Percentiles rank a stretch among this genome's conserved stretches.
phyloP scores from a whole-genome alignment of 2,888 invertebrate genomes.

The Sphaeridia pumilis region DNA sequence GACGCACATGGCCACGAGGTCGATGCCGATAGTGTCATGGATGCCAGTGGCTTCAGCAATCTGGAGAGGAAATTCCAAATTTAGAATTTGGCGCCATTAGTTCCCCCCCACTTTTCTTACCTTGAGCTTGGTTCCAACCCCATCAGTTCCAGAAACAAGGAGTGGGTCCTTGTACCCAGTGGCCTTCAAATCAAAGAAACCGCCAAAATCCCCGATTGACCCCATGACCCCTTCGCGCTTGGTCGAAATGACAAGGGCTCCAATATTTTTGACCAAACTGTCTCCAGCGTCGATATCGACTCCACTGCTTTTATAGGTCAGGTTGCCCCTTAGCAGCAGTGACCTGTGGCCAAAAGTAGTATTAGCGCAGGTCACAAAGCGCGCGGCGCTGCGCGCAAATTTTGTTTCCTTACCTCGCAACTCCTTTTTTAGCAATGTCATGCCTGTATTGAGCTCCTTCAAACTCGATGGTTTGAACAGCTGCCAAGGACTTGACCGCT shows the following conservation, averaged over 20 bases:
- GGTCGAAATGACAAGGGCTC: constrained; percentile 67
- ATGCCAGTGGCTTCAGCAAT: constrained; percentile 68
- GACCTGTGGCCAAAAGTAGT: constrained; percentile 39
- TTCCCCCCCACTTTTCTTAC: constrained; percentile 43
- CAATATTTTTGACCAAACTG: constrained; percentile 65
- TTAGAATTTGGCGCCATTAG: background rate
- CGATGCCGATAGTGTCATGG: constrained; percentile 79
- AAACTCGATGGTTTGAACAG: constrained; percentile 64
- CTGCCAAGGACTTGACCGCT: constrained; percentile 57
- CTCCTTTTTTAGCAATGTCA: constrained; percentile 82
- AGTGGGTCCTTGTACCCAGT: constrained; percentile 68
- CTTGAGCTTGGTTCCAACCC: constrained; percentile 93
- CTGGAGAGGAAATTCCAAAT: constrained; percentile 41
- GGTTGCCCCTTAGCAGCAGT: constrained; percentile 48
- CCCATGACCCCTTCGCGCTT: constrained; percentile 67
- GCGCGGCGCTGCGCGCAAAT: background rate
- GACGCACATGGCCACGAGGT: constrained; percentile 95
- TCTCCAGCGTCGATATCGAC: constrained; percentile 92
- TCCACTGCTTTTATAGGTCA: constrained; percentile 80
- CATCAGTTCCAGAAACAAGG: constrained; percentile 87
- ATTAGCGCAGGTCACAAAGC: background rate
- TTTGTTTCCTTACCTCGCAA: constrained; percentile 54
- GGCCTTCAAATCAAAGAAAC: constrained; percentile 72
- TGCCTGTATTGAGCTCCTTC: constrained; percentile 75
- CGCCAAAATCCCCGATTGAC: constrained; percentile 83